These are phyloP conservation scores for Ormyrus pomaceus DNA, from an alignment of 2,888 invertebrate species.

Conservation along the genomic window DNA sequence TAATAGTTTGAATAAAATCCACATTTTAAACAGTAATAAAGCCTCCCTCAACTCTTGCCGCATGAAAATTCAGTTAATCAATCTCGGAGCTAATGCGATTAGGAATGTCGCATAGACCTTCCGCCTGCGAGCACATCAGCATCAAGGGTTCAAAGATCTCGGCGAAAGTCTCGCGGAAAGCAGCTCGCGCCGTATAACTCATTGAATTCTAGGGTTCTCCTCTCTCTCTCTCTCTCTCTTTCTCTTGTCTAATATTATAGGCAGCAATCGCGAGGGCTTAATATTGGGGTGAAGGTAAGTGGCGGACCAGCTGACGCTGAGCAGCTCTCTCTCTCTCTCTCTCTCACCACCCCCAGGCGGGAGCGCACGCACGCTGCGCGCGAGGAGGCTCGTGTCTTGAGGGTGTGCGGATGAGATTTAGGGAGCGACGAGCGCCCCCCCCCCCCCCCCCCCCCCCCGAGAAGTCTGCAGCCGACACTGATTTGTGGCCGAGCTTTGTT, in stretches of 20 bases:
- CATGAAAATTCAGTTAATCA: neutral
- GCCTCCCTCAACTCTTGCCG: too few species aligned
- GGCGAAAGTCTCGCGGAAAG: neutral
- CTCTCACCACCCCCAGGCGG: constrained; percentile 26
- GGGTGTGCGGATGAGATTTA: constrained; percentile 75
- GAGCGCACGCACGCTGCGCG: constrained; percentile 71
- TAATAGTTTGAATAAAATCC: too few species aligned
- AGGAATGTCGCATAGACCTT: constrained; percentile 38
- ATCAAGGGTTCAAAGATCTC: neutral
- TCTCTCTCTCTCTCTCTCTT: constrained; percentile 7
- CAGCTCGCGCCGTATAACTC: constrained; percentile 65
- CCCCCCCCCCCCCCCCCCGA: constrained; percentile 55
- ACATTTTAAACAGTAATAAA: too few species aligned
- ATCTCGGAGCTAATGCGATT: constrained; percentile 20
- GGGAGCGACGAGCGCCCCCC: constrained; percentile 66
- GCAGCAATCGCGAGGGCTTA: constrained; percentile 74
- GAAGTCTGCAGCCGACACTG: constrained; percentile 75
- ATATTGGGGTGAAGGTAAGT: constrained; percentile 77
- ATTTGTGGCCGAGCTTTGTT: constrained; percentile 76
- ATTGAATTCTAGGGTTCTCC: constrained; percentile 68
- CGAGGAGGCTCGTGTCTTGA: constrained; percentile 60
- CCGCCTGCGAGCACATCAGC: neutral
- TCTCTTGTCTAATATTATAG: constrained; percentile 73
- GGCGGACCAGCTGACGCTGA: constrained; percentile 79
- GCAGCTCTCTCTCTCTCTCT: constrained; percentile 66